Evolutionary conservation across 1,140 invertebrate species (phyloP), one percentile per base, ranked within the genome.

Genomic region (Sipha flava): DNA sequence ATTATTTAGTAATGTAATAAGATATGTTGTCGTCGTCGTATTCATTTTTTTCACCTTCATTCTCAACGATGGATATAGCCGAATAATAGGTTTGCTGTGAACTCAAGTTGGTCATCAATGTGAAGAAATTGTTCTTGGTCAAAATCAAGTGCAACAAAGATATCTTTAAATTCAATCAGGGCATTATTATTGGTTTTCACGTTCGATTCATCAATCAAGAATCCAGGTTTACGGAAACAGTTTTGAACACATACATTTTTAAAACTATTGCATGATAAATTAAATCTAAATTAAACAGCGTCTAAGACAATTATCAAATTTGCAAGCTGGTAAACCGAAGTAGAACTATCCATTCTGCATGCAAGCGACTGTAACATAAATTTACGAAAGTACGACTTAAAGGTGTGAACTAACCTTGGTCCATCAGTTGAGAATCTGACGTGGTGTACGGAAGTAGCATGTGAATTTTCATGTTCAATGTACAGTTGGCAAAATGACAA

Each of bases 381-480:
- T 10, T 83, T 83, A 83, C 83, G 82, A 81, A 84, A 85, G 82
- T 81, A 70, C 47, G 79, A 79, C 83, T 86, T 86, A 23, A 83
- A 70, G 34, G 59, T 82, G 80, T 82, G 81, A 81, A 87, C 87
- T 31, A 88, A 83, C 43, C 85, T 85, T 83, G 80, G 88, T n/a
- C 85, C 85, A 87, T 86, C 37, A 86, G 86, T 82, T 89, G 87
- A 34, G 87, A 73, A 54, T 86, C 80, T 0, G 84, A 83, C 66
- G 87, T 87, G 0, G 85, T 85, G 80, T 88, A 88, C 70, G 85
- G 83, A 47, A 87, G 87, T 37, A 88, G 18, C 66, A 26, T 31
- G 9, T 26, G 26, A 16, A 70, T 26, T 70, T 70, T 70, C 40
- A 70, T 21, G n/a, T 70, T 34, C 12, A n/a, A n/a, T n/a, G n/a